Conservation (phyloP, 1,140 invertebrate species). For the Achatina immaculata region DNA sequence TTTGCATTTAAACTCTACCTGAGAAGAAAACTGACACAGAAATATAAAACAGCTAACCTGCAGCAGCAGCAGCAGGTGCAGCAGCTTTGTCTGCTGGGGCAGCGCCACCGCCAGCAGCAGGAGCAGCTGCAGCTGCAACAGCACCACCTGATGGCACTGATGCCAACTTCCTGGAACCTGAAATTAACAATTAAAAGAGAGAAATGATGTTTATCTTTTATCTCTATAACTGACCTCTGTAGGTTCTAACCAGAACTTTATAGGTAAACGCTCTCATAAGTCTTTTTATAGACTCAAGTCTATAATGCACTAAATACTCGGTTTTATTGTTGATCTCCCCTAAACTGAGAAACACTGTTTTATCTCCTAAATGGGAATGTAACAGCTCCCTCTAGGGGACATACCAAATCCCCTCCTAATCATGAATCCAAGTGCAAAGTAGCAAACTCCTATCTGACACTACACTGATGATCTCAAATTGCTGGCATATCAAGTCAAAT, state of each 20-base stretch:
- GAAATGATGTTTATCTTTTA: neutral
- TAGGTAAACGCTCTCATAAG: neutral
- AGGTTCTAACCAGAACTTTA: neutral
- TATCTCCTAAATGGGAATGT: too few species aligned
- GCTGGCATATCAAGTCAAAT: too few species aligned
- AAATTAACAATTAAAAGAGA: slow-evolving; percentile 32
- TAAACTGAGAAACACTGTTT: too few species aligned
- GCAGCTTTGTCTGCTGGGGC: slow-evolving; percentile 22
- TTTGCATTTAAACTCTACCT: too few species aligned
- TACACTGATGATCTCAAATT: too few species aligned
- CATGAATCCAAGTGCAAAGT: too few species aligned
- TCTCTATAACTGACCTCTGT: neutral
- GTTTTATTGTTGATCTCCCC: too few species aligned
- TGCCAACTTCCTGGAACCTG: slow-evolving; percentile 56
- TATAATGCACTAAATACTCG: too few species aligned
- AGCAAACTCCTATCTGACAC: too few species aligned
- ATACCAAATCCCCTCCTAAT: too few species aligned
- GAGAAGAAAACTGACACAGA: too few species aligned
- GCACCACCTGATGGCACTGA: slow-evolving; percentile 58
- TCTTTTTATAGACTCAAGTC: neutral
- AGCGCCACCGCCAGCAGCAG: slow-evolving; percentile 35
- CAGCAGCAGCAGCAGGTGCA: neutral
- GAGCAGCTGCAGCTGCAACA: slow-evolving; percentile 45
- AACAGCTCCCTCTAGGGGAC: too few species aligned
- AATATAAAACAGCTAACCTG: neutral